phyloP scores from a whole-genome alignment of 2,113 vertebrate species.

The Mustela lutreola region DNA sequence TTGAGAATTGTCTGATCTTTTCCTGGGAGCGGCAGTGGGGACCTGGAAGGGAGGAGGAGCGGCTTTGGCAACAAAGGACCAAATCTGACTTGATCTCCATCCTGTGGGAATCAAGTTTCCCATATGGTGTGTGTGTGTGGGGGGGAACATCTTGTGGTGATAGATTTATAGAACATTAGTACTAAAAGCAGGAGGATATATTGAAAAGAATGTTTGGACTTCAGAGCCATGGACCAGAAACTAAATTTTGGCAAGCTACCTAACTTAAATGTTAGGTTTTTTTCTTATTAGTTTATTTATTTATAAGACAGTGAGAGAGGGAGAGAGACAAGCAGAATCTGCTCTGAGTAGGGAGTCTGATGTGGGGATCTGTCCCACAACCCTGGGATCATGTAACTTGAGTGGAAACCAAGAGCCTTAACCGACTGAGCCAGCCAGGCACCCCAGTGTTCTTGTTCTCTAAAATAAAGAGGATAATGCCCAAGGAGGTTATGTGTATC shows the following conservation, averaged over 20 bases:
- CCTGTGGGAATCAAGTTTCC: background rate
- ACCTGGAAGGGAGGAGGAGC: background rate
- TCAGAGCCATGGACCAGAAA: background rate
- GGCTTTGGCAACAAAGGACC: background rate
- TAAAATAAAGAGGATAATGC: slow-evolving; percentile 8
- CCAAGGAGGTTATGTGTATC: background rate
- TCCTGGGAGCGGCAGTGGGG: background rate
- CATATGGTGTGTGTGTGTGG: background rate
- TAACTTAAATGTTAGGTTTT: background rate
- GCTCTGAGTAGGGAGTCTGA: too few species aligned
- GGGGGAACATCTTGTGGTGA: background rate
- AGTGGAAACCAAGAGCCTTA: background rate
- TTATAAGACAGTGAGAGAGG: background rate
- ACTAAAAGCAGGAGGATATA: background rate
- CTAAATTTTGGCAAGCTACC: background rate
- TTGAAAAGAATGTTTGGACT: background rate
- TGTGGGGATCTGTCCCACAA: background rate
- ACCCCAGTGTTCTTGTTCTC: background rate
- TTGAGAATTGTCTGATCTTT: background rate
- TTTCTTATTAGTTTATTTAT: too few species aligned
- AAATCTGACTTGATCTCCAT: background rate
- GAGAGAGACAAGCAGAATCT: background rate
- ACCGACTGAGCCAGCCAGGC: background rate
- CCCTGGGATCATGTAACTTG: background rate
- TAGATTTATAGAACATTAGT: background rate